A percentile compares a stretch with the other conserved stretches of the same genome.
These are phyloP conservation scores for Chrysomallon squamiferum DNA, from an alignment of 1,140 invertebrate genomes.

Conservation along the genomic window DNA sequence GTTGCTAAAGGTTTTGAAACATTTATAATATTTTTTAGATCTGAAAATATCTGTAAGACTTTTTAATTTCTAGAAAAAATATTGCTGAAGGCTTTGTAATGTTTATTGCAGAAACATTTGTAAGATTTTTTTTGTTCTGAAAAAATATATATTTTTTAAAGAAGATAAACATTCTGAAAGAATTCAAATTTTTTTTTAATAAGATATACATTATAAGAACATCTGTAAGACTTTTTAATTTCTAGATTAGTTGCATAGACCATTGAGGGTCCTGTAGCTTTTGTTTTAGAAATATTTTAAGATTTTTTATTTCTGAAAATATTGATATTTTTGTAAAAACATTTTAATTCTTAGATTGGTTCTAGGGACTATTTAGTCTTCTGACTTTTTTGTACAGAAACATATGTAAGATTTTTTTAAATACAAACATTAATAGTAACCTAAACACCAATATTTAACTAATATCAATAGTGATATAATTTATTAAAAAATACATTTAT, in stretches of 20 bases:
- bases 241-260: conserved; percentile 48
- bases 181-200: neutral
- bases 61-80: conserved; percentile 7
- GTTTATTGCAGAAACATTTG: conserved; percentile 83
- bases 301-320: conserved; percentile 73
- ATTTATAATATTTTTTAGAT: neutral
- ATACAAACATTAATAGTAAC: neutral
- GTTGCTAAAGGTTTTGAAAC: neutral
- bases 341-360: neutral
- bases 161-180: neutral
- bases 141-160: too few species aligned
- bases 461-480: neutral
- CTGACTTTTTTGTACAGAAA: neutral
- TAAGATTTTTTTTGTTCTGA: conserved; percentile 76
- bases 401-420: too few species aligned
- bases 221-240: neutral
- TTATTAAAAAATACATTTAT: neutral
- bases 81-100: conserved; percentile 79
- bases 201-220: neutral
- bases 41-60: neutral
- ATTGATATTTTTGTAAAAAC: too few species aligned
- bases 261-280: conserved; percentile 80
- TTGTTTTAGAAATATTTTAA: conserved; percentile 83
- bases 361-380: neutral
- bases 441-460: neutral